These are phyloP conservation scores for Equus quagga DNA, from an alignment of 2,113 vertebrate species.

Conservation along the genomic window DNA sequence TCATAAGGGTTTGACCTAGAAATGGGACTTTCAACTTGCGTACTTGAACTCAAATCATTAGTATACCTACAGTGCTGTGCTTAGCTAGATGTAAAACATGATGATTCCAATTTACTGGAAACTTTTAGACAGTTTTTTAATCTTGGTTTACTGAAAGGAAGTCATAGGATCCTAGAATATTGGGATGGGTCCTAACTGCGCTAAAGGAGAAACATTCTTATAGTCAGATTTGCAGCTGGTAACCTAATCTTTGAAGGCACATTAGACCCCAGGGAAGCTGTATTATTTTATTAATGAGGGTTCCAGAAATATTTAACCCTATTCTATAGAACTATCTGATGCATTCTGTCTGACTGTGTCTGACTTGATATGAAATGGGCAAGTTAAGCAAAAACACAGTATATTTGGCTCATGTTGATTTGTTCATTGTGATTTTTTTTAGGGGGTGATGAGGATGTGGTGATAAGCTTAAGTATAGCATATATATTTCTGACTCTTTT, in stretches of 20 bases:
- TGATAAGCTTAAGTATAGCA: background rate
- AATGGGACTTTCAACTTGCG: background rate
- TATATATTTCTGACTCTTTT: constrained; percentile 23
- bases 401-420: background rate
- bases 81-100: background rate
- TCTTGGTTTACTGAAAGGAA: background rate
- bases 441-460: background rate
- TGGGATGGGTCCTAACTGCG: background rate
- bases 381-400: background rate
- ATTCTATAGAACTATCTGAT: background rate
- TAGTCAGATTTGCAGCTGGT: background rate
- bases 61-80: background rate
- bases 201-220: background rate
- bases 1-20: background rate
- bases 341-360: background rate
- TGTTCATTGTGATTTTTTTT: background rate
- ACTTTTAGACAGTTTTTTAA: background rate
- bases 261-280: background rate
- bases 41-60: background rate
- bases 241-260: constrained; percentile 17
- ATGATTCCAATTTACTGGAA: background rate
- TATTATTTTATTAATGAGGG: background rate
- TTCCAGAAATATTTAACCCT: background rate
- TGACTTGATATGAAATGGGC: background rate
- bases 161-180: background rate